These are phyloP conservation scores for Pyrocephalus nanus DNA, from an alignment of 2,797 vertebrate species.

Conservation along the genomic window DNA sequence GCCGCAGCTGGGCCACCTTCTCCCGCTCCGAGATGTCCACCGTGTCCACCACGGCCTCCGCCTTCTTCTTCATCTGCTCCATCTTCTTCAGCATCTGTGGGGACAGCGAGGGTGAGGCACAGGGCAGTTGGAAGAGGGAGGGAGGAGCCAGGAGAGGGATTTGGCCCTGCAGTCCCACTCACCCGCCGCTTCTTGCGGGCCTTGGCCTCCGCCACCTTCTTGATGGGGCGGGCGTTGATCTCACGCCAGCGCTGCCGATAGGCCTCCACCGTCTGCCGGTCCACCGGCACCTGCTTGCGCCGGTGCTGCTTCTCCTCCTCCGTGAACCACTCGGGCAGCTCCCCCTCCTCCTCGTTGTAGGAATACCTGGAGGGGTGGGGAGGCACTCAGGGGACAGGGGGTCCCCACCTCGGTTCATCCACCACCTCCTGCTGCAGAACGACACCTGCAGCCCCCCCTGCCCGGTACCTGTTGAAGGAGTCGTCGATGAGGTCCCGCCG, in stretches of 20 bases:
- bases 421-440: fast-evolving
- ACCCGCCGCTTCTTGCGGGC: constrained; percentile 93
- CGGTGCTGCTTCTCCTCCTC: constrained; percentile 89
- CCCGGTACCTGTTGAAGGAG: constrained; percentile 88
- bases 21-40: constrained; percentile 95
- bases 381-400: fast-evolving
- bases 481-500: constrained; percentile 85
- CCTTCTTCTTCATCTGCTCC: constrained; percentile 95
- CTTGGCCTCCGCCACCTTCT: constrained; percentile 94
- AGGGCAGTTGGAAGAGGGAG: fast-evolving
- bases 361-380: constrained; percentile 79
- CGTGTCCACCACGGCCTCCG: constrained; percentile 91
- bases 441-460: fast-evolving
- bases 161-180: background rate
- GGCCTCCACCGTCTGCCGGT: constrained; percentile 87
- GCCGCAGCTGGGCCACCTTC: constrained; percentile 90
- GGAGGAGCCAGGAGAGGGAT: background rate
- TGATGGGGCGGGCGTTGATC: constrained; percentile 94
- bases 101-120: background rate
- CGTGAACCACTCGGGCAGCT: constrained; percentile 91
- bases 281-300: constrained; percentile 82
- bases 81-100: constrained; percentile 91
- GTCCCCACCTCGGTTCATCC: background rate
- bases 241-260: constrained; percentile 91
- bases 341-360: constrained; percentile 83